These are phyloP conservation scores for Zele albiditarsus DNA, from an alignment of 2,888 invertebrate genomes.

Conservation along the genomic window DNA sequence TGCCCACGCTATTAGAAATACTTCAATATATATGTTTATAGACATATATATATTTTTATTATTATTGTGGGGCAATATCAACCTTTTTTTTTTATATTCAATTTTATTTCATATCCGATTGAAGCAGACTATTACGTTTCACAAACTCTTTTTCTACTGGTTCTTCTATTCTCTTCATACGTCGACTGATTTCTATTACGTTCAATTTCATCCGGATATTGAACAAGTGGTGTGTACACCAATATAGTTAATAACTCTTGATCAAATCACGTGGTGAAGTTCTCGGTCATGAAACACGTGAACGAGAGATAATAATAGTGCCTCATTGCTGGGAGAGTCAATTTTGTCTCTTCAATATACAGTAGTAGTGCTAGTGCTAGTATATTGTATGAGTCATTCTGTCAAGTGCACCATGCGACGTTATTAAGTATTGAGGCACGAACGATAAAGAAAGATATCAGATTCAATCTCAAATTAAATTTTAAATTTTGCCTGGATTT, in stretches of 20 bases:
- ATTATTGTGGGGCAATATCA: not conserved
- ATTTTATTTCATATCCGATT: constrained; percentile 33
- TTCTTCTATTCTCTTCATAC: constrained; percentile 14
- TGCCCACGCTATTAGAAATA: constrained; percentile 1
- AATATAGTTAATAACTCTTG: constrained; percentile 36
- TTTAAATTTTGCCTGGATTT: not conserved
- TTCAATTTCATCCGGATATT: constrained; percentile 55
- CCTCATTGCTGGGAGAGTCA: constrained; percentile 1
- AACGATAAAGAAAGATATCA: not conserved
- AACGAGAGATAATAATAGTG: not conserved
- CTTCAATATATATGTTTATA: not conserved
- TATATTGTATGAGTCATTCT: not conserved
- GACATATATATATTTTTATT: not conserved
- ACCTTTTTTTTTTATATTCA: not conserved
- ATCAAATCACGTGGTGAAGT: constrained; percentile 54
- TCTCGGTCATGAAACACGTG: constrained; percentile 50
- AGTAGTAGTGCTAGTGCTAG: not conserved
- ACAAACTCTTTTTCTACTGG: not conserved
- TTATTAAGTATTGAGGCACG: not conserved
- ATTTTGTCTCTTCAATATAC: not conserved
- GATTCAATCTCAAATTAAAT: not conserved
- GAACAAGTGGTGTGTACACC: constrained; percentile 54
- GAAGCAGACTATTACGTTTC: not conserved
- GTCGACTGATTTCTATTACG: constrained; percentile 49
- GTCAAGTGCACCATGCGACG: not conserved